Evolutionary conservation across 2,888 invertebrate genomes (phyloP), one percentile per base, ranked within the genome.

Genomic region (Agrotis segetum): DNA sequence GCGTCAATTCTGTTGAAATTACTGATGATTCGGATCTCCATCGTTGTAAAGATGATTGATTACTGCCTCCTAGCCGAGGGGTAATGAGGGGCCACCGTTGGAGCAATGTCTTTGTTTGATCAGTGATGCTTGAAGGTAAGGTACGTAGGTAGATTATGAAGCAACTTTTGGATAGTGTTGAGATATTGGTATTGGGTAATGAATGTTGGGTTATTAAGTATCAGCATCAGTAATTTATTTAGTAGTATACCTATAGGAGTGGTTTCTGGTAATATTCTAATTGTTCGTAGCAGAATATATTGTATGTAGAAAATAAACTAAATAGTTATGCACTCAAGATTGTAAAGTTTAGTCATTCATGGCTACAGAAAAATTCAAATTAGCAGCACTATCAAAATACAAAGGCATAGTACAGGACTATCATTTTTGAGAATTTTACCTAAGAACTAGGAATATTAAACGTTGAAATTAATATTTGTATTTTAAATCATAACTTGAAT

Each of bases 1-100:
- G 84, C 84, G 71, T 77, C 79, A 84, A 80, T 81, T 71, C 75
- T 52, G 68, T 79, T 74, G 58, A 84, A 83, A 85, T 84, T 75
- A 80, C 74, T 84, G 84, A 79, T 69, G 78, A 86, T 80, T 79
- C 66, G 74, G 49, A 60, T 68, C 72, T 73, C 67, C 77, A 69
- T 68, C 68, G 66, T 71, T 77, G 61, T 82, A 65, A 73, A 61
- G 53, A 68, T 81, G 76, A 87, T 85, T 80, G 87, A 85, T 81
- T 81, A 75, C 79, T 74, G 29, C 55, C 61, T 79, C 46, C 69
- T 72, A 63, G 74, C 69, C 24, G 58, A 13, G 46, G 50, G 49
- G 74, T 83, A 78, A 74, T 84, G 55, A 84, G 55, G 34, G 79
- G 71, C 74, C 73, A 74, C 78, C 52, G 68, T 34, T 66, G 50